Evolutionary conservation across 2,888 invertebrate genomes (phyloP), one percentile per base, ranked within the genome.

Genomic region (Diadromus collaris): DNA sequence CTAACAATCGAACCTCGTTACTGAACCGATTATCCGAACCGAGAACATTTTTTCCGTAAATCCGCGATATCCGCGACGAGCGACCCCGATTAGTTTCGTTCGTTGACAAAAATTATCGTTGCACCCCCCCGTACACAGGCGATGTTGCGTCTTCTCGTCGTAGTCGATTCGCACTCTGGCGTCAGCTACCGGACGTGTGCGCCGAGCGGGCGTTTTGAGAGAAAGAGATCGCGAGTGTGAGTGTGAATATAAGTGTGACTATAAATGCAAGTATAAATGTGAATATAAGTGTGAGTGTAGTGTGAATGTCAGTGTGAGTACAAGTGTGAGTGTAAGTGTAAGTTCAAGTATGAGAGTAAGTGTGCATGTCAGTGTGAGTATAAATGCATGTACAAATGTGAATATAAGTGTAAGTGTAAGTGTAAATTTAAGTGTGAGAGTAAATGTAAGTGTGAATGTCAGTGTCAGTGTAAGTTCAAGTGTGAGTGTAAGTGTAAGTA

Each of bases 1-100:
- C 76, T 70, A 74, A 74, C 76, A 73, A 74, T 76, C 64, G 65
- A 65, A 44, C 27, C 64, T 60, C 21, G 64, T 60, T 76, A 76
- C 56, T 56, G 44, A 46, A 54, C 13, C 54, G 38, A 34, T 10
- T 38, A 65, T 65, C 21, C 32, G 21, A 10, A 34, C 41, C 34
- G 41, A 6, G 24, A 6, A 61, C 70, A 74, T 74, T 78, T 41
- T 74, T 13, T 38, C 13, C 60, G 46, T 48, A 46, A 21, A 68
- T 32, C 13, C 48, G 21, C 51, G 21, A 32, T 21, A 34, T 24
- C 16, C 48, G 21, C 65, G 46, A 32, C 16, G 19, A 60, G 6
- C 10, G 21, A 63, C 27, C 16, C 46, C 4, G 24, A 24, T 21
- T 10, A 21, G 1, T 19, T 21, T 19, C 21, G 51, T 7, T 21